phyloP scores from a whole-genome alignment of 2,797 vertebrate genomes.

The Halcyon badia region DNA sequence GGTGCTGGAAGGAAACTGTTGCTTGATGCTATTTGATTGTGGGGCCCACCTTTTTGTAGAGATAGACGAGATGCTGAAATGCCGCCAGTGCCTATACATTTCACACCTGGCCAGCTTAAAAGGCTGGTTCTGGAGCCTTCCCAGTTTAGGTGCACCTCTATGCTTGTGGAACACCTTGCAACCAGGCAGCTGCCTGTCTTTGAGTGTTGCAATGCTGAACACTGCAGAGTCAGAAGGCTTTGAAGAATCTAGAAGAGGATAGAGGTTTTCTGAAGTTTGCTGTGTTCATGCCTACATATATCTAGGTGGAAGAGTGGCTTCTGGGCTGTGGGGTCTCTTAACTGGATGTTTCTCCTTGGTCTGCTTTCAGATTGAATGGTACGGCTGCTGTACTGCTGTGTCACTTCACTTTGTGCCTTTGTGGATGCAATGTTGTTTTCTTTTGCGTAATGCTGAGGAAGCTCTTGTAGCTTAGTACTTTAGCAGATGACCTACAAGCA shows the following conservation, averaged over 20 bases:
- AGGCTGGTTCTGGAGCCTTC: not conserved
- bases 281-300: not conserved
- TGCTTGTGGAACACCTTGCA: not conserved
- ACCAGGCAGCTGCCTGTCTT: not conserved
- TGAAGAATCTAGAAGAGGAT: not conserved
- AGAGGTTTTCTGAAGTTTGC: not conserved
- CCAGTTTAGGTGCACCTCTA: not conserved
- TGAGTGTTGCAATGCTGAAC: not conserved
- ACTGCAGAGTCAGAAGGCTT: not conserved
- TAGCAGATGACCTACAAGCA: not conserved
- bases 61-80: not conserved
- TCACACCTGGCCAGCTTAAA: not conserved
- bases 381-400: not conserved
- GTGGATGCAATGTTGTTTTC: not conserved
- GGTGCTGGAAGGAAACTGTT: not conserved
- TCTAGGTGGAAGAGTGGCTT: not conserved
- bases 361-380: not conserved
- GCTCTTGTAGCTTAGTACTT: not conserved
- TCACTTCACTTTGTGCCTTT: not conserved
- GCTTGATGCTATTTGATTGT: not conserved
- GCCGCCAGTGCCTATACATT: accelerated
- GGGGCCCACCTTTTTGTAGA: not conserved
- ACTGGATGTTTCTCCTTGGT: not conserved
- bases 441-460: not conserved
- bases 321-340: not conserved